Conservation (phyloP, 2,888 invertebrate species). For the Ornithoptera alexandrae region DNA sequence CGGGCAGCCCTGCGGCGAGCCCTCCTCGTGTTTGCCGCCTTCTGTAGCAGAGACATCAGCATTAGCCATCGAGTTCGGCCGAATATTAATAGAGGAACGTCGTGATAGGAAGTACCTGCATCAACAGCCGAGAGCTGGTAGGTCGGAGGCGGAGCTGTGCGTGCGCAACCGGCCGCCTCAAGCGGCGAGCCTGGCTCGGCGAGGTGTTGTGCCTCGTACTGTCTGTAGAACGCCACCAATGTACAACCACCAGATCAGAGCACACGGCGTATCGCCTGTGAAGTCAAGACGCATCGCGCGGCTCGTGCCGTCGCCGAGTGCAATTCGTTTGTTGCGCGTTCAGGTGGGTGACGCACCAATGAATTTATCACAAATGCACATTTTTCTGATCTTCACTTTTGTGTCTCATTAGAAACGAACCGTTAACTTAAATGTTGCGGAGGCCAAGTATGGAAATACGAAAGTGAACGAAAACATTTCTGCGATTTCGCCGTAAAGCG, state of each 20-base stretch:
- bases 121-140: constrained; percentile 80
- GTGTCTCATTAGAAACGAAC: no score
- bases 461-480: no score
- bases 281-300: no score
- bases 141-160: constrained; percentile 58
- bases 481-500: no score
- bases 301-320: not conserved
- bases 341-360: no score
- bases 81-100: no score
- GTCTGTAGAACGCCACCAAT: constrained; percentile 31
- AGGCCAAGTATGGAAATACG: no score
- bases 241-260: no score
- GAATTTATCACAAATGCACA: no score
- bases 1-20: constrained; percentile 62
- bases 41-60: constrained; percentile 19
- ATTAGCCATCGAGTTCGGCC: not conserved
- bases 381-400: no score
- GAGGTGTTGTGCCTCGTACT: constrained; percentile 58
- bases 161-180: constrained; percentile 44
- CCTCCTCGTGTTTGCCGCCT: constrained; percentile 33
- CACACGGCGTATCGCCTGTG: no score
- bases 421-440: no score
- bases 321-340: not conserved
- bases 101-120: constrained; percentile 34
- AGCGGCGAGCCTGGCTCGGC: constrained; percentile 69